A percentile compares a stretch with the other conserved stretches of the same genome.
Evolutionary conservation across 2,888 invertebrate species (phyloP).

Genomic region (Melinopterus prodromus): DNA sequence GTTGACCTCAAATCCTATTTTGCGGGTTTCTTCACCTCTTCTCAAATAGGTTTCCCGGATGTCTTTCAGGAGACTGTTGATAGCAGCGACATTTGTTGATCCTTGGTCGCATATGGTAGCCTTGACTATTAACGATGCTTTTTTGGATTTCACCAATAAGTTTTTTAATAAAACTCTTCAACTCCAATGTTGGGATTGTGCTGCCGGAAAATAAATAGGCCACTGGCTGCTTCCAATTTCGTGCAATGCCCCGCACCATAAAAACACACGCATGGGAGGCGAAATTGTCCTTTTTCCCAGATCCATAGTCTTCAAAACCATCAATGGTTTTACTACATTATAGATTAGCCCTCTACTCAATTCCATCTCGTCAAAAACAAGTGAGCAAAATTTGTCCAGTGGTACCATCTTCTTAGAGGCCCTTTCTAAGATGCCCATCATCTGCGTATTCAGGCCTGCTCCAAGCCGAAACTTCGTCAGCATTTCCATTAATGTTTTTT

Average conservation of each 20-base stretch:
- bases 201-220: background rate
- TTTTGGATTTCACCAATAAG: background rate
- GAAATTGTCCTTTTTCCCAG: no score
- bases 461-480: background rate
- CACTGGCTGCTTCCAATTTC: no score
- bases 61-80: background rate
- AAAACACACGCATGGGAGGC: slow-evolving; percentile 6
- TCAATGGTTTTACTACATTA: background rate
- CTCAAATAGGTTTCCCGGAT: background rate
- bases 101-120: slow-evolving; percentile 24
- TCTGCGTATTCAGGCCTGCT: background rate
- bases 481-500: background rate
- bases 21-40: background rate
- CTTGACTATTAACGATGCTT: slow-evolving; percentile 16
- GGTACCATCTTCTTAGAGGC: background rate
- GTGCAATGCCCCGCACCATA: background rate
- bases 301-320: slow-evolving; percentile 9
- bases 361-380: background rate
- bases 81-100: slow-evolving; percentile 12
- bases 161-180: background rate
- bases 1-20: no score
- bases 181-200: background rate
- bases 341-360: background rate
- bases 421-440: background rate
- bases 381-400: no score